A percentile compares a stretch with the other conserved stretches of the same genome.
Evolutionary conservation across 1,140 invertebrate species (phyloP).

Genomic region (Drosophila paulistorum): DNA sequence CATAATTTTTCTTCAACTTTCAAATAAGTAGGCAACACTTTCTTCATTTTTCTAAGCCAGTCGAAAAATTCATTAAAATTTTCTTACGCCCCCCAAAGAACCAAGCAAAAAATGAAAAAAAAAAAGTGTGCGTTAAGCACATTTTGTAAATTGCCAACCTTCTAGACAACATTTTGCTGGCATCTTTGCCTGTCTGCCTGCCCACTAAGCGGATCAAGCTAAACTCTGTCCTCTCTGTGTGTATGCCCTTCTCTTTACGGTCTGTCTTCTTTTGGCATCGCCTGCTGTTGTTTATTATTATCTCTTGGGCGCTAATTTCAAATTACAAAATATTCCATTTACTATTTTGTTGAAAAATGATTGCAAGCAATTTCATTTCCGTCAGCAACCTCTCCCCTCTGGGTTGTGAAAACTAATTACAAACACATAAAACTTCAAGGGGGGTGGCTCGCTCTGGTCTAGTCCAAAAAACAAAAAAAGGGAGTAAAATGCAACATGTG

Average conservation of each 20-base stretch:
- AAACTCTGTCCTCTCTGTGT: neutral
- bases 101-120: constrained; percentile 21
- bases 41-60: constrained; percentile 50
- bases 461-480: neutral
- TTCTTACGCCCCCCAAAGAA: neutral
- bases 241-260: neutral
- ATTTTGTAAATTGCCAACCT: constrained; percentile 66
- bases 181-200: neutral
- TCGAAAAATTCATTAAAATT: constrained; percentile 68
- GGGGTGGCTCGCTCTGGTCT: constrained; percentile 35
- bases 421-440: constrained; percentile 72
- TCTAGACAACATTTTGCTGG: constrained; percentile 3
- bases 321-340: constrained; percentile 78
- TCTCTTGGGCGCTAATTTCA: constrained; percentile 72
- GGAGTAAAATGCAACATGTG: constrained; percentile 69
- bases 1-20: constrained; percentile 19
- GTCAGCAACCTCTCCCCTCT: constrained; percentile 24
- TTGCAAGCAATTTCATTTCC: constrained; percentile 81
- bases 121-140: constrained; percentile 66
- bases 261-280: constrained; percentile 14
- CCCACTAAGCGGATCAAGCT: constrained; percentile 31
- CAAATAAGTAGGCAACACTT: constrained; percentile 55
- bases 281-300: constrained; percentile 76
- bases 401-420: constrained; percentile 72
- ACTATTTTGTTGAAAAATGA: constrained; percentile 78